phyloP scores from a whole-genome alignment of 2,797 vertebrate species.

The Gymnocypris eckloni region DNA sequence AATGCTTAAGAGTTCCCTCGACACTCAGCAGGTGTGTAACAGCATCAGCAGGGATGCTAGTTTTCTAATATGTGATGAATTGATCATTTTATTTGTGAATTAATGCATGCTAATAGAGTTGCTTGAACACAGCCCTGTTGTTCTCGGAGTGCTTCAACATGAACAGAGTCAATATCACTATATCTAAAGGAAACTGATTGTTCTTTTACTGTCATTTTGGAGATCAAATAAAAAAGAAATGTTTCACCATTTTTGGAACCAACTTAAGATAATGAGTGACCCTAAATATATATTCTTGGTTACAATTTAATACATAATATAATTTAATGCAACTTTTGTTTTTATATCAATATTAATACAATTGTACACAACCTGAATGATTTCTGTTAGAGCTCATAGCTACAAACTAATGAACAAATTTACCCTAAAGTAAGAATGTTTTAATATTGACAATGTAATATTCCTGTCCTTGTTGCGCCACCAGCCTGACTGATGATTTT shows the following conservation, averaged over 20 bases:
- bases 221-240: not conserved
- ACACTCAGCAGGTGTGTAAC: constrained; percentile 34
- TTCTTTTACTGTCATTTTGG: not conserved
- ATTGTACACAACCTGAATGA: not conserved
- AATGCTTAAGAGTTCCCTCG: constrained; percentile 33
- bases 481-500: not conserved
- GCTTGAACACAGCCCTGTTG: not conserved
- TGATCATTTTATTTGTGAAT: constrained; percentile 8
- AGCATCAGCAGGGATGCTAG: not conserved
- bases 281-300: too few species aligned
- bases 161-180: not conserved
- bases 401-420: not conserved
- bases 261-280: not conserved
- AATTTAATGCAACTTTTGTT: too few species aligned
- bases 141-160: not conserved
- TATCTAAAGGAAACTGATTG: not conserved
- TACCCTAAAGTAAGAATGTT: not conserved
- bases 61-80: constrained; percentile 19
- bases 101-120: constrained; percentile 20
- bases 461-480: not conserved
- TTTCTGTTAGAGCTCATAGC: not conserved
- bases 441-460: not conserved
- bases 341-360: too few species aligned
- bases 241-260: not conserved
- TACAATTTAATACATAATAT: not conserved